These are phyloP conservation scores for Chrysopilus asiliformis DNA, from an alignment of 2,888 invertebrate species.

Conservation along the genomic window DNA sequence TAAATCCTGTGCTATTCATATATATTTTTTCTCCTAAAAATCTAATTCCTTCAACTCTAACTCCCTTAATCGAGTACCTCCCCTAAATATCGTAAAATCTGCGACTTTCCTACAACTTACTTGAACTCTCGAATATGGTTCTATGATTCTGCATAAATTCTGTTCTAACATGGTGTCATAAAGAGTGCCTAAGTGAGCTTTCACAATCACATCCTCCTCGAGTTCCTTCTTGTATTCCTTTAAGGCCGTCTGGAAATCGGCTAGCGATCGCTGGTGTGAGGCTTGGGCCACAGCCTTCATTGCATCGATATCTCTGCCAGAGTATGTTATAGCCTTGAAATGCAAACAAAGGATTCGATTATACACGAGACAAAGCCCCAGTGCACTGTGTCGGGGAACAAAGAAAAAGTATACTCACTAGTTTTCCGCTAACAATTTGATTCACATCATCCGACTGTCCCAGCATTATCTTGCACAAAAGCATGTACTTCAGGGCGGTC, in stretches of 20 bases:
- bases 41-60: no score
- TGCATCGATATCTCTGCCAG: conserved; percentile 90
- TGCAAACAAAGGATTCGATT: no score
- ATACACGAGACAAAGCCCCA: background rate
- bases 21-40: no score
- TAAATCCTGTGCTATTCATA: no score
- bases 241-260: conserved; percentile 87
- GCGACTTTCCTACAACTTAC: conserved; percentile 25
- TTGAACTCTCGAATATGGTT: conserved; percentile 96
- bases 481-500: conserved; percentile 97
- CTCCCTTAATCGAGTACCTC: no score
- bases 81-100: no score
- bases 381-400: background rate
- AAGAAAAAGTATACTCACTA: conserved; percentile 33
- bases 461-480: conserved; percentile 96
- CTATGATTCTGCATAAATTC: conserved; percentile 95
- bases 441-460: conserved; percentile 93
- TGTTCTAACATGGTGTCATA: conserved; percentile 99
- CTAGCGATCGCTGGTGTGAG: conserved; percentile 89
- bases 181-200: conserved; percentile 90
- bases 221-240: conserved; percentile 77
- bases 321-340: conserved; percentile 77
- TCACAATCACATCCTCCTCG: conserved; percentile 91
- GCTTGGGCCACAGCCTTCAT: conserved; percentile 96
- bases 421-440: conserved; percentile 88